phyloP scores from a whole-genome alignment of 2,888 invertebrate genomes.

The Arge pagana region DNA sequence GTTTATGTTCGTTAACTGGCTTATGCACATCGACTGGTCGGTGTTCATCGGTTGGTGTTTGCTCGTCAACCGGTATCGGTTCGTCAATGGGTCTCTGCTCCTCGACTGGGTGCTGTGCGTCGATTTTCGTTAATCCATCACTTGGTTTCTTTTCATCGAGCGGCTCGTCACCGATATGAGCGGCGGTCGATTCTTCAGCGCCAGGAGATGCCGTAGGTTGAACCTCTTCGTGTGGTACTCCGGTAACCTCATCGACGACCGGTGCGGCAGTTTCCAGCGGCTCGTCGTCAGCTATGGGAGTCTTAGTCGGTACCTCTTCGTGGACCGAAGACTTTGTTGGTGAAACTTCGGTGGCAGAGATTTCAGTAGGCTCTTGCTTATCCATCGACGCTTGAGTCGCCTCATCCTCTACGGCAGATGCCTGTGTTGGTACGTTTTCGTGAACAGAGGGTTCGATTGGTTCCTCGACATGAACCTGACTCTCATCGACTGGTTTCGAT shows the following conservation, averaged over 20 bases:
- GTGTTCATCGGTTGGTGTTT: conserved; percentile 18
- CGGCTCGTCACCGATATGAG: conserved; percentile 13
- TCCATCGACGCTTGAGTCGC: background rate
- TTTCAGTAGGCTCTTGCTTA: conserved; percentile 12
- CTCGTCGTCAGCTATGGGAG: conserved; percentile 14
- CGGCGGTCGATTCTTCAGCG: background rate
- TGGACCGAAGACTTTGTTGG: conserved; percentile 6
- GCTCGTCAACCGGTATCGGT: conserved; percentile 25
- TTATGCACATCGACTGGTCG: too few relatives aligned
- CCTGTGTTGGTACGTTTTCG: conserved; percentile 2
- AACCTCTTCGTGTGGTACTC: conserved; percentile 20
- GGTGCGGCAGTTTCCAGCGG: conserved; percentile 8
- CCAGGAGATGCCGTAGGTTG: conserved; percentile 26
- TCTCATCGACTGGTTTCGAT: conserved; percentile 22
- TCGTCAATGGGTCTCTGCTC: conserved; percentile 19
- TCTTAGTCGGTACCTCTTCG: conserved; percentile 21
- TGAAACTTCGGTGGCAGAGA: conserved; percentile 15
- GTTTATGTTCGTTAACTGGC: too few relatives aligned
- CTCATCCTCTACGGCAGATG: conserved; percentile 4
- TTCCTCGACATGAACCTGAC: conserved; percentile 18
- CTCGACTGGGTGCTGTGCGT: conserved; percentile 19
- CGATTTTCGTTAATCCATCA: conserved; percentile 23
- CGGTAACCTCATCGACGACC: conserved; percentile 15
- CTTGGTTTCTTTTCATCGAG: too few relatives aligned
- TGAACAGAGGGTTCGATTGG: conserved; percentile 12